Conservation (phyloP, 1,140 invertebrate species). For the Odontomachus brunneus region DNA sequence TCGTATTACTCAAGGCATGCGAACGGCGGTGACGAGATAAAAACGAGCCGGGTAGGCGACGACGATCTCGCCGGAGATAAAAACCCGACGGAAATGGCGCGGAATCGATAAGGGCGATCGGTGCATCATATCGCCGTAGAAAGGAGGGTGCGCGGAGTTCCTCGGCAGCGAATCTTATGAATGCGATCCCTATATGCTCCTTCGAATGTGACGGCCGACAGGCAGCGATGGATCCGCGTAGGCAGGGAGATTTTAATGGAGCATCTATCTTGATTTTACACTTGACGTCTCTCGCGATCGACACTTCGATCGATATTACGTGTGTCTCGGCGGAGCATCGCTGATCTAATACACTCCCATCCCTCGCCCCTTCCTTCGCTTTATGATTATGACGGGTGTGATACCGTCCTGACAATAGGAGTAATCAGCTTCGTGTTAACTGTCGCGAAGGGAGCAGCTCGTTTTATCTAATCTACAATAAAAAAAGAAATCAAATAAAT, state of each 20-base stretch:
- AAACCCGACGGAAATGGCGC: slow-evolving; percentile 36
- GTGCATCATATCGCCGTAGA: slow-evolving; percentile 29
- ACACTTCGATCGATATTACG: neutral
- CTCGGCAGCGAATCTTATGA: slow-evolving; percentile 50
- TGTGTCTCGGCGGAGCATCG: slow-evolving; percentile 19
- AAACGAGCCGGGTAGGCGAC: neutral
- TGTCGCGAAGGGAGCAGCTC: too few species aligned
- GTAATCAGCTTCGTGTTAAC: neutral
- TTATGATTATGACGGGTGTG: neutral
- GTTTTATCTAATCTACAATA: too few species aligned
- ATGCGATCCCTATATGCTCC: slow-evolving; percentile 47
- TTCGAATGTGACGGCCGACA: slow-evolving; percentile 48
- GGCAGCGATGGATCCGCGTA: slow-evolving; percentile 11
- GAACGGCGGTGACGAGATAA: neutral
- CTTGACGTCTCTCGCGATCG: slow-evolving; percentile 17
- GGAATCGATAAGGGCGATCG: slow-evolving; percentile 47
- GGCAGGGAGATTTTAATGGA: slow-evolving; percentile 50
- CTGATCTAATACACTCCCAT: neutral
- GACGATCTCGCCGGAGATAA: slow-evolving; percentile 14
- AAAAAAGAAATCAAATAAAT: neutral
- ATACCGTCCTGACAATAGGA: neutral
- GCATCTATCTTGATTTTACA: slow-evolving; percentile 51
- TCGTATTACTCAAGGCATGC: slow-evolving; percentile 34
- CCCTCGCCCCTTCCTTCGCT: neutral
- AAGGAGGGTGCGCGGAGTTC: neutral